Evolutionary conservation across 2,113 vertebrate species (phyloP).

Genomic region (Mobula hypostoma): DNA sequence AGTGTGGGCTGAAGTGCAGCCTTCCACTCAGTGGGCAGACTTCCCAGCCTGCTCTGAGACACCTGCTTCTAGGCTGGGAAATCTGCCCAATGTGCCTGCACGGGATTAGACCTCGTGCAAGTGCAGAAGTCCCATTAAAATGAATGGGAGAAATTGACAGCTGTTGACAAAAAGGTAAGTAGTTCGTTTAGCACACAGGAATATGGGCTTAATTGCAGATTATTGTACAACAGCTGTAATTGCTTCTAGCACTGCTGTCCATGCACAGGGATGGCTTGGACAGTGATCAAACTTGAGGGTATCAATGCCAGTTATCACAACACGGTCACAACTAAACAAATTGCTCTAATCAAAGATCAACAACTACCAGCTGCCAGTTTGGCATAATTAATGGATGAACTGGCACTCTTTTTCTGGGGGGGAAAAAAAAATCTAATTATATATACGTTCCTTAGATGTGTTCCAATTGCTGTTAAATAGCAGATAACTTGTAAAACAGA

Average conservation of each 20-base stretch:
- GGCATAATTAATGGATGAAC: neutral
- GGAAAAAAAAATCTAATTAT: neutral
- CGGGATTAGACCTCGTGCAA: neutral
- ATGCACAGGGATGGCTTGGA: constrained; percentile 19
- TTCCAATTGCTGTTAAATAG: neutral
- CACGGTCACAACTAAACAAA: constrained; percentile 17
- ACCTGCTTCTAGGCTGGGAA: too few species aligned
- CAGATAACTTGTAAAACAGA: neutral
- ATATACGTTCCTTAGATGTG: neutral
- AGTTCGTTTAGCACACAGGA: neutral
- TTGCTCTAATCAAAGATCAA: neutral
- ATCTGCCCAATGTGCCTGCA: too few species aligned
- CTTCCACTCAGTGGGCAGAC: too few species aligned
- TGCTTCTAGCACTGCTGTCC: neutral
- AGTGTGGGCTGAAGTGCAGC: too few species aligned
- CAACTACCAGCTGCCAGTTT: constrained; percentile 28
- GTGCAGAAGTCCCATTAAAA: neutral
- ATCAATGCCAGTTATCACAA: constrained; percentile 29
- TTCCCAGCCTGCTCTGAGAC: too few species aligned
- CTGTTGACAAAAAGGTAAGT: neutral
- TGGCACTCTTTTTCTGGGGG: neutral
- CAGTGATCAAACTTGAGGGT: neutral
- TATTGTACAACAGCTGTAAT: neutral
- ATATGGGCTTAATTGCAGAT: neutral
- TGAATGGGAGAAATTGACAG: neutral